Evolutionary conservation across 2,797 vertebrate genomes (phyloP), one percentile per base, ranked within the genome.

Genomic region (Acrossocheilus fasciatus): DNA sequence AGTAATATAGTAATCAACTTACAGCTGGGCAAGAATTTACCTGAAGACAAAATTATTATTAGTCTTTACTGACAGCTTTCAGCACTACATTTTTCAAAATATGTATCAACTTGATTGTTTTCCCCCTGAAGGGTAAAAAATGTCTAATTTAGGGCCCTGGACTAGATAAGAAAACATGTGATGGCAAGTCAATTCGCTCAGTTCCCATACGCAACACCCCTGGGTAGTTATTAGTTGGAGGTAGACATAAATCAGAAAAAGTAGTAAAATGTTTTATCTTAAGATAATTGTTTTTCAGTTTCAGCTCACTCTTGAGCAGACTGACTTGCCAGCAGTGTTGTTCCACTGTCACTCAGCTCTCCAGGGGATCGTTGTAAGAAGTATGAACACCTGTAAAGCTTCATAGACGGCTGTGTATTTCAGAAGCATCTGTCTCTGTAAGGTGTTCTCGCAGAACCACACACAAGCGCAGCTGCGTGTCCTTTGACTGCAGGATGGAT

Each of bases 381-480:
- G 69, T 23, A 45, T 15, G 73, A 84, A 84, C 30, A 76, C 20
- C 66, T 82, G 80, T 69, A 82, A 82, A 39, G 17, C 34, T 70
- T 68, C 43, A 68, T 34, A 34, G 78, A 68, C 2, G 62, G 0
- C 64, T 26, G 14, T 81, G 26, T 50, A 68, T 81, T 81, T 81
- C 79, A 81, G 20, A 68, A 43, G 62, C 6, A 45, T 47, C 70
- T 64, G 39, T 72, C 47, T 30, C 81, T 18, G 68, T 72, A 18
- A 74, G 41, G 17, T 8, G 70, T 23, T 74, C 41, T 45, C 12
- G 2, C 39, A 62, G n/a, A 74, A 20, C 45, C 23, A 23, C 6
- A 23, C 6, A 36, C 17, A 54, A 26, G 34, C 26, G 6, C 4
- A 79, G 2, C 54, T 43, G n/a, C 54, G 3, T 69, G 30, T 52